Evolutionary conservation across 2,888 invertebrate genomes (phyloP), one percentile per base, ranked within the genome.

Genomic region (Chrysodeixis includens): DNA sequence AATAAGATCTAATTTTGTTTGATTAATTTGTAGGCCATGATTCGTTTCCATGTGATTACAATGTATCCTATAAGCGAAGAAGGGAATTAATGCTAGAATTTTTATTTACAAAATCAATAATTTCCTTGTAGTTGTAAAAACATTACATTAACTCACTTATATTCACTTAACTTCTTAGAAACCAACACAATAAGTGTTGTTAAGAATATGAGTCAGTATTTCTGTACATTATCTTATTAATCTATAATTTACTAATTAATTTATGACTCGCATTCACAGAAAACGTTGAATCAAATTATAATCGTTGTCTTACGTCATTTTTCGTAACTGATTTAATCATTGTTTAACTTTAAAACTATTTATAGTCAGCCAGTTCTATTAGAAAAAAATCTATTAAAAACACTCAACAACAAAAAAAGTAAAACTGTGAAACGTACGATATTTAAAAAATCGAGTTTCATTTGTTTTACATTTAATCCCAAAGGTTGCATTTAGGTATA

Each of bases 241-340:
- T 70, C 68, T 40, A n/a, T 40, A 67, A 73, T 66, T 35, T 55
- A 64, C 63, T 69, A 66, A 72, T 70, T 72, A 70, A 72, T 68
- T 70, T 66, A 69, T 70, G 65, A 69, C 18, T 71, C 53, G 56
- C 56, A 46, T 49, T 49, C 46, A 49, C 18, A 49, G 46, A 49
- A 49, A 20, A 49, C 20, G 18, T 20, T 20, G 20, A 49, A 49
- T 49, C 40, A 40, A 18, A 20, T 49, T 1, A 9, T 49, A 20
- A 18, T 49, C 46, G 9, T 20, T 4, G n/a, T 40, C 40, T n/a
- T 40, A 40, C 40, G 40, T 40, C 40, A 40, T 40, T 40, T 3
- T 35, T n/a, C 2, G 14, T 14, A 40, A 40, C n/a, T n/a, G 14
- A 40, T n/a, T 40, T 6, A 40, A 2, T 40, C 3, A 1, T 40